phyloP scores from a whole-genome alignment of 1,140 invertebrate species.

The Macrocentrus cingulum region DNA sequence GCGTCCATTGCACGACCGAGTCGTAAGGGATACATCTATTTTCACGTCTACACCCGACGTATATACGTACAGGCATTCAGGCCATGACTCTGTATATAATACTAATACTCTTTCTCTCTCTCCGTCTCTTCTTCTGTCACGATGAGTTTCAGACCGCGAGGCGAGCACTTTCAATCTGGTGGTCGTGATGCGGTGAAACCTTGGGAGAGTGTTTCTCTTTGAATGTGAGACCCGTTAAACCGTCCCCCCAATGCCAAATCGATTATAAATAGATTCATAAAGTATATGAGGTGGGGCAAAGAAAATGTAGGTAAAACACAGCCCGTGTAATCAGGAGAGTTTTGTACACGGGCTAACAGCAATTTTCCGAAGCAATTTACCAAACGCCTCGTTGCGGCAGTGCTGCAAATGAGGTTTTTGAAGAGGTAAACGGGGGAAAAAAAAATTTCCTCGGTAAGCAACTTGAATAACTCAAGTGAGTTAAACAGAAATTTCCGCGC shows the following conservation, averaged over 20 bases:
- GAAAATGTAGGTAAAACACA: neutral
- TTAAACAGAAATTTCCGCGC: conserved; percentile 16
- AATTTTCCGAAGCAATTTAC: conserved; percentile 4
- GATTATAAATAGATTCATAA: conserved; percentile 24
- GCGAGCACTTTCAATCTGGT: neutral
- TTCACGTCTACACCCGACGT: too few species aligned
- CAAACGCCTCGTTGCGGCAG: neutral
- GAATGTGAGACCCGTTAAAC: neutral
- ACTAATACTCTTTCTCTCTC: too few species aligned
- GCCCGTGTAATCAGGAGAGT: neutral
- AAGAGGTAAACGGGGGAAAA: neutral
- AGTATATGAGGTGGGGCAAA: neutral
- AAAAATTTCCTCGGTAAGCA: neutral
- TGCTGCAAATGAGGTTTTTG: neutral
- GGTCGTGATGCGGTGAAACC: neutral
- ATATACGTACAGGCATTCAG: too few species aligned
- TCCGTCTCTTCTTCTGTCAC: too few species aligned
- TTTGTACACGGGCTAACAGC: neutral
- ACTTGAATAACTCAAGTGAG: conserved; percentile 10
- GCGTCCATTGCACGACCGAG: too few species aligned
- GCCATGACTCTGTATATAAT: too few species aligned
- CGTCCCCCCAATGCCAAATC: conserved; percentile 16
- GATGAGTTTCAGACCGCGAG: neutral
- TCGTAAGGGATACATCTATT: too few species aligned
- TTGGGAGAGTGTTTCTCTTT: conserved; percentile 2